These are phyloP conservation scores for Heliconius aoede DNA, from an alignment of 2,888 invertebrate genomes.

Conservation along the genomic window DNA sequence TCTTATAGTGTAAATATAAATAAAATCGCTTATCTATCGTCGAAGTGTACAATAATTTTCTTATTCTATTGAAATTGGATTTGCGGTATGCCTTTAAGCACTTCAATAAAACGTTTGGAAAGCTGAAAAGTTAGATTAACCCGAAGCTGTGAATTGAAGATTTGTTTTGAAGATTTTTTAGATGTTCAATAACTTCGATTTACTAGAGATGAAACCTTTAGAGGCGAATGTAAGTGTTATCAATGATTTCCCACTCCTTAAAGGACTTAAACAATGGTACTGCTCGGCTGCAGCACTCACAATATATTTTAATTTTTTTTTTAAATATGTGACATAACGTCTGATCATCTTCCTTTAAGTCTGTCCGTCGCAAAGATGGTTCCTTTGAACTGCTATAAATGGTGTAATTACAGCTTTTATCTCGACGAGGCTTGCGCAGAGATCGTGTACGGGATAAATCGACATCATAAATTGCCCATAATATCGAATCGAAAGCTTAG, in stretches of 20 bases:
- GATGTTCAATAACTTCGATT: not conserved
- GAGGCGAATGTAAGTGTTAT: not conserved
- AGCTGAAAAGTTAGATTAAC: not conserved
- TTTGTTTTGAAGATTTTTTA: constrained; percentile 4
- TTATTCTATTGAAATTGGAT: constrained; percentile 5
- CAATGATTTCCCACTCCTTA: not conserved
- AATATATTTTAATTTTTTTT: no score
- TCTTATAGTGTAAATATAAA: not conserved
- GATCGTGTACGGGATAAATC: not conserved
- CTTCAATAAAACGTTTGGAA: constrained; percentile 6
- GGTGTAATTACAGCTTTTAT: not conserved
- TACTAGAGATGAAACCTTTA: not conserved
- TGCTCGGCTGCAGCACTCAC: no score
- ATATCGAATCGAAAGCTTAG: no score
- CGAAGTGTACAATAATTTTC: not conserved
- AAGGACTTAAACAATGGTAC: not conserved
- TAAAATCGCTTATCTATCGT: not conserved
- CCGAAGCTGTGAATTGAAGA: not conserved
- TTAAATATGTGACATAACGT: no score
- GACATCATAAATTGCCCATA: not conserved
- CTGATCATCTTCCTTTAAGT: not conserved
- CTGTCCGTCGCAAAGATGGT: not conserved
- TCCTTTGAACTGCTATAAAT: not conserved
- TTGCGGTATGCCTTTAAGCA: not conserved
- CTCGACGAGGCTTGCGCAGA: not conserved